Conservation (phyloP, 2,888 invertebrate genomes). For the Eilema sororculum region DNA sequence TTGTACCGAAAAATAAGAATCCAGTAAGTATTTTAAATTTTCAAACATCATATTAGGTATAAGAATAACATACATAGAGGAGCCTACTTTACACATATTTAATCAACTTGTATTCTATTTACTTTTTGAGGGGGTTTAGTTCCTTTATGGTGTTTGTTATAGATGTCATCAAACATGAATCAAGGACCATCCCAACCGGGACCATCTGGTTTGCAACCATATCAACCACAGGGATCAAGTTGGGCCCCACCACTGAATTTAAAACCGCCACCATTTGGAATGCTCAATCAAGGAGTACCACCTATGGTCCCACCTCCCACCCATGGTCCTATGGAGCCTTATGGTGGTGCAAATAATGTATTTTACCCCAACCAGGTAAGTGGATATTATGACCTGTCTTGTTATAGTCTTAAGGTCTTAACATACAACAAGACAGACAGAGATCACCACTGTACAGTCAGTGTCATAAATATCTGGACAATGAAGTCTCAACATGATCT, state of each 20-base stretch:
- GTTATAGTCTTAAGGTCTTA: background rate
- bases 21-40: slow-evolving; percentile 34
- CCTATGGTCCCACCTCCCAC: slow-evolving; percentile 7
- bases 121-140: background rate
- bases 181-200: background rate
- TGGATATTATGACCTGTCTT: background rate
- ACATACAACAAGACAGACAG: too few species aligned
- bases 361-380: slow-evolving; percentile 18
- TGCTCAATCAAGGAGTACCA: background rate
- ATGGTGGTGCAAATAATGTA: slow-evolving; percentile 2
- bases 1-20: slow-evolving; percentile 52
- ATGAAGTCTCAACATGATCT: too few species aligned
- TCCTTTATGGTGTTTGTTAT: background rate
- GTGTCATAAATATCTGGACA: too few species aligned
- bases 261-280: background rate
- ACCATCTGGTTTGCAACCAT: background rate
- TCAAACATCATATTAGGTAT: too few species aligned
- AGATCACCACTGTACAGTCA: too few species aligned
- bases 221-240: background rate
- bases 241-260: background rate
- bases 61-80: too few species aligned
- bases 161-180: slow-evolving; percentile 2
- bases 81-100: too few species aligned
- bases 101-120: too few species aligned
- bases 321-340: background rate